These are phyloP conservation scores for Strix uralensis DNA, from an alignment of 2,113 vertebrate genomes.

Conservation along the genomic window DNA sequence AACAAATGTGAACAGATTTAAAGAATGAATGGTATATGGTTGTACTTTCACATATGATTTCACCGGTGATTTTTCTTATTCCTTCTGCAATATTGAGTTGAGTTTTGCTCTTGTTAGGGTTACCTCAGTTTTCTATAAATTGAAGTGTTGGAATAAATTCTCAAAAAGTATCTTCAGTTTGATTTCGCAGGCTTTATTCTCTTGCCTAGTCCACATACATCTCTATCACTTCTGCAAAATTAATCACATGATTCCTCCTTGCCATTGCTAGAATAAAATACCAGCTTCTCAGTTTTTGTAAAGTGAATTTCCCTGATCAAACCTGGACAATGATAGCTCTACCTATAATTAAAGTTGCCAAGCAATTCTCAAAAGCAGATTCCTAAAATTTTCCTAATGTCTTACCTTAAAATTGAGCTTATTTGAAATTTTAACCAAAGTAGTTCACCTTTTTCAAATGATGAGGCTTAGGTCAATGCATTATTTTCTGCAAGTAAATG, in stretches of 20 bases:
- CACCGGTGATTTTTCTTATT: neutral
- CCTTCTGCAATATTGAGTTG: neutral
- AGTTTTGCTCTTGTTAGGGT: neutral
- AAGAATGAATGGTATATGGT: neutral
- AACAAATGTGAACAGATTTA: neutral
- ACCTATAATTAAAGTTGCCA: neutral
- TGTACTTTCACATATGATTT: neutral
- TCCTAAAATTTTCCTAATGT: neutral
- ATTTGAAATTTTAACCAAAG: neutral
- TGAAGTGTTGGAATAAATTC: slow-evolving; percentile 43
- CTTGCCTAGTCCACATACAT: neutral
- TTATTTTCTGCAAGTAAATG: neutral
- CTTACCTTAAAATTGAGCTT: neutral
- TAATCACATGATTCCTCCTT: neutral
- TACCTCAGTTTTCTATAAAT: slow-evolving; percentile 47
- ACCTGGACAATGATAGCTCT: neutral
- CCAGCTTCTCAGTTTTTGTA: neutral
- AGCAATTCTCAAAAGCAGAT: neutral
- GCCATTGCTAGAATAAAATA: neutral
- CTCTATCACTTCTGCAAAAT: neutral
- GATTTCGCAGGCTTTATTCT: neutral
- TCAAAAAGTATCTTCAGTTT: neutral
- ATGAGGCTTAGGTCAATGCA: neutral
- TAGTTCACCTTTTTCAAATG: neutral
- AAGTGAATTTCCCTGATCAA: neutral